These are phyloP conservation scores for Kryptopterus vitreolus DNA, from an alignment of 2,797 vertebrate species.

Conservation along the genomic window DNA sequence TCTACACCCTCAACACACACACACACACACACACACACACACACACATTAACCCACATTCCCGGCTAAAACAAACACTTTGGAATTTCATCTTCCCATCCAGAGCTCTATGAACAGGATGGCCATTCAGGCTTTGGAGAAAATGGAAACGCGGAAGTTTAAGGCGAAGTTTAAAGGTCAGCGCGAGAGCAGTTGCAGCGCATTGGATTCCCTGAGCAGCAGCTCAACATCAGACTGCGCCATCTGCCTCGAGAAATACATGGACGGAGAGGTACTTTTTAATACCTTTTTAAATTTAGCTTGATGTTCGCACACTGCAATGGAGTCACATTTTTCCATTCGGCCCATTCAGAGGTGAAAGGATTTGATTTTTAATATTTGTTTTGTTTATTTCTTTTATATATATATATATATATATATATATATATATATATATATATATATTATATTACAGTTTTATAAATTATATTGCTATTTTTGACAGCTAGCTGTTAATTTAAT, in stretches of 20 bases:
- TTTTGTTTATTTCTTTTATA: no score
- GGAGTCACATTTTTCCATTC: background rate
- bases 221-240: constrained; percentile 95
- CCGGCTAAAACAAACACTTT: no score
- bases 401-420: no score
- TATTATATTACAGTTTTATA: no score
- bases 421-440: no score
- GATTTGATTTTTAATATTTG: no score
- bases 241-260: constrained; percentile 99
- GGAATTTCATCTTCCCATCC: background rate
- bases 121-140: constrained; percentile 96
- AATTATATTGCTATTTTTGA: no score
- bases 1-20: fast-evolving
- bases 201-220: constrained; percentile 91
- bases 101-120: constrained; percentile 98
- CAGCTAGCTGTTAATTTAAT: no score
- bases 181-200: constrained; percentile 87
- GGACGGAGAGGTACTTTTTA: constrained; percentile 88
- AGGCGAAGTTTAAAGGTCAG: constrained; percentile 88
- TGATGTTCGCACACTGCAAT: background rate
- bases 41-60: no score
- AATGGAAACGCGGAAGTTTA: constrained; percentile 98
- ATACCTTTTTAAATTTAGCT: no score
- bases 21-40: fast-evolving
- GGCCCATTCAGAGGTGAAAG: background rate